phyloP scores from a whole-genome alignment of 30 jellyfish, hydroid and myxozoan species.

The Hydractinia symbiolongicarpus region DNA sequence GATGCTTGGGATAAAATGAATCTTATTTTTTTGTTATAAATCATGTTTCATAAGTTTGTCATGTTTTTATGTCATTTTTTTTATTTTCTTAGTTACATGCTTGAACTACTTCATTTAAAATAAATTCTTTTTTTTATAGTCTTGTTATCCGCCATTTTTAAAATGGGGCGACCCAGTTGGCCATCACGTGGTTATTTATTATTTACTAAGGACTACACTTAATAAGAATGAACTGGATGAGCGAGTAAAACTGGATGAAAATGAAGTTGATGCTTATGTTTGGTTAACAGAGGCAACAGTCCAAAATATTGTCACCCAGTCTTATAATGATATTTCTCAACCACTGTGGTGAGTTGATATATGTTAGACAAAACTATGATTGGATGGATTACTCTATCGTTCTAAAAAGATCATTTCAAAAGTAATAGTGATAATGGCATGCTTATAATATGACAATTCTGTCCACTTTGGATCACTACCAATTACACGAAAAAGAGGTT shows the following conservation, averaged over 20 bases:
- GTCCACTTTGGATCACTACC: too few species aligned
- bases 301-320: too few species aligned
- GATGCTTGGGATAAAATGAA: too few species aligned
- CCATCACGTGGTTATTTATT: slow-evolving; percentile 58
- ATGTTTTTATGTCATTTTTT: neutral
- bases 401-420: too few species aligned
- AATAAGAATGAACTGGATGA: slow-evolving; percentile 31
- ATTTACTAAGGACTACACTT: slow-evolving; percentile 31
- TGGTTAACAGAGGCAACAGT: slow-evolving; percentile 31
- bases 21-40: too few species aligned
- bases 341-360: too few species aligned
- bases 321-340: too few species aligned
- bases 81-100: neutral
- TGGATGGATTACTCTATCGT: too few species aligned
- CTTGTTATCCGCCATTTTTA: slow-evolving; percentile 54
- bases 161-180: slow-evolving; percentile 57
- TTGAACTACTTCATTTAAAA: neutral
- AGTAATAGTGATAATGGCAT: too few species aligned
- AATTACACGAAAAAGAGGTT: too few species aligned
- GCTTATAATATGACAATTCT: too few species aligned
- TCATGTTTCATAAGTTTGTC: neutral
- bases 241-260: slow-evolving; percentile 38
- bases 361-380: too few species aligned
- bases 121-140: slow-evolving; percentile 27
- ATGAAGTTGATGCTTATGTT: slow-evolving; percentile 70